These are phyloP conservation scores for Brachionus rotundiformis DNA, from an alignment of 1,140 invertebrate genomes.

Conservation along the genomic window DNA sequence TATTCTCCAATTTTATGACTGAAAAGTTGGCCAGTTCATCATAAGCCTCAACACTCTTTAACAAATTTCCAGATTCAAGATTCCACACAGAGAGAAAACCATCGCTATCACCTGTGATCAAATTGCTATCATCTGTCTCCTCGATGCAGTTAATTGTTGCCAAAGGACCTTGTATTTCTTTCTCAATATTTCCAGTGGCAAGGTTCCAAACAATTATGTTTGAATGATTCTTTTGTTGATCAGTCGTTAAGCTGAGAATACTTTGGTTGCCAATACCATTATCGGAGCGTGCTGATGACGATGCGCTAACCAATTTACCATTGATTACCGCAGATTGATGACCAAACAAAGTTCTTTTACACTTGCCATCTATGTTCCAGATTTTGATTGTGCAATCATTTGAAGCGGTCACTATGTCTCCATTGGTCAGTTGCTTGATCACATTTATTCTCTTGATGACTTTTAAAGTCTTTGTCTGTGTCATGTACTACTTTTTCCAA, in stretches of 20 bases:
- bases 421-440: background rate
- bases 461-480: background rate
- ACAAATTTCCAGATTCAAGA: background rate
- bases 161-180: background rate
- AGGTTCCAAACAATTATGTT: background rate
- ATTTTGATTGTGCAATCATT: conserved; percentile 17
- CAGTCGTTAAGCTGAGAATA: background rate
- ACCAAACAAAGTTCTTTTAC: background rate
- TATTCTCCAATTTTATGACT: background rate
- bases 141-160: background rate
- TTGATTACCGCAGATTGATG: background rate
- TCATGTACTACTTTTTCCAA: background rate
- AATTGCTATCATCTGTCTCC: background rate
- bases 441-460: background rate
- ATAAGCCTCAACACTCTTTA: background rate
- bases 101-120: background rate
- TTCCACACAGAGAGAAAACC: background rate
- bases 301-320: background rate
- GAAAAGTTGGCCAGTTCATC: background rate
- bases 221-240: background rate
- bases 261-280: background rate
- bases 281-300: background rate
- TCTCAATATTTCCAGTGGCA: background rate
- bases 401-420: background rate
- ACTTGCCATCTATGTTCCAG: background rate